A percentile compares a stretch with the other conserved stretches of the same genome.
These are phyloP conservation scores for Strigops habroptila DNA, from an alignment of 2,113 vertebrate genomes.

Conservation along the genomic window DNA sequence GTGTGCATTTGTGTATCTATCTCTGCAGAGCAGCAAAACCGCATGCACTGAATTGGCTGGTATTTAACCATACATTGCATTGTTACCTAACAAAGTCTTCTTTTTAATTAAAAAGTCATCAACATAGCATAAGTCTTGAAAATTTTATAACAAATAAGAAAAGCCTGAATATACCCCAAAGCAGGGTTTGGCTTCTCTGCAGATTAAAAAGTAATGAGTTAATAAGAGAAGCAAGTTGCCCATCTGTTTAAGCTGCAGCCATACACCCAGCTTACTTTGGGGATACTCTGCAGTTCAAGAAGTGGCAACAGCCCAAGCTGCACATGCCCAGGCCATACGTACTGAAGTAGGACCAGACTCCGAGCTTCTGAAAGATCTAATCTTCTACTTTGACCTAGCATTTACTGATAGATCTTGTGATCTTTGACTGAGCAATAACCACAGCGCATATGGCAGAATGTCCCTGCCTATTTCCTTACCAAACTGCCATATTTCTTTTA, in stretches of 20 bases:
- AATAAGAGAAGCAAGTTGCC: not conserved
- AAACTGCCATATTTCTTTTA: not conserved
- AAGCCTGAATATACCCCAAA: not conserved
- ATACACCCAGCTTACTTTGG: not conserved
- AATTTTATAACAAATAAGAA: not conserved
- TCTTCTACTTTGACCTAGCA: not conserved
- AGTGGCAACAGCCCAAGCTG: not conserved
- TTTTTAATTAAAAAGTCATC: not conserved
- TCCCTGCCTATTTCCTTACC: not conserved
- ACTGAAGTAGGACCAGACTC: not conserved
- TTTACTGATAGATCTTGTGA: not conserved
- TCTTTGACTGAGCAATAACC: not conserved
- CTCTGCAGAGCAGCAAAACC: not conserved
- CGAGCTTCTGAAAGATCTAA: not conserved
- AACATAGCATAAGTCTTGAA: not conserved
- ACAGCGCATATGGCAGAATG: not conserved
- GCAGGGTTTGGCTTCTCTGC: not conserved
- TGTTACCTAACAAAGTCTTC: not conserved
- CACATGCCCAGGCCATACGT: too few relatives aligned
- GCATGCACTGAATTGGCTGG: not conserved
- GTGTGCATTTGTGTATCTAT: not conserved
- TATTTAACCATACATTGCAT: not conserved
- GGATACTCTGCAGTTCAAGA: not conserved
- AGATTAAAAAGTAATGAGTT: not conserved
- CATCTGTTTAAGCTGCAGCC: not conserved